Percentiles rank a stretch among this genome's conserved stretches.
phyloP scores from a whole-genome alignment of 2,888 invertebrate genomes.

The Synergus gifuensis region DNA sequence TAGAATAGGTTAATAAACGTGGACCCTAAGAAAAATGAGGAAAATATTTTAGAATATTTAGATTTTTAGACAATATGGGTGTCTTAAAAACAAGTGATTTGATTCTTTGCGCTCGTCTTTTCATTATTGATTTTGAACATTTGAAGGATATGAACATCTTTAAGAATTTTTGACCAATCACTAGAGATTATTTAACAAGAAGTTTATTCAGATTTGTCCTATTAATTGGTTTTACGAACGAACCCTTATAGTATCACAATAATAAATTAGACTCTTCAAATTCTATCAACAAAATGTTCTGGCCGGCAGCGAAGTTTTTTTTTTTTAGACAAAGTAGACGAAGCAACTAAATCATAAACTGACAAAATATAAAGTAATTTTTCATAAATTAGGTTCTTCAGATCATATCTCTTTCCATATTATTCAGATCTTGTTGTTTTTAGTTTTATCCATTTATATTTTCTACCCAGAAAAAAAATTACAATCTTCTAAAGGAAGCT shows the following conservation, averaged over 20 bases:
- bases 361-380: background rate
- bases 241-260: conserved; percentile 57
- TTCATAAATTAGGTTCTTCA: background rate
- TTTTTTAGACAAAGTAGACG: background rate
- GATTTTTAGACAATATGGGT: background rate
- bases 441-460: background rate
- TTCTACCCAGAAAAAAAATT: background rate
- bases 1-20: background rate
- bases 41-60: background rate
- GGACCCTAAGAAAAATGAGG: background rate
- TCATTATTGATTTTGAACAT: background rate
- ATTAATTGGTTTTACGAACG: conserved; percentile 27
- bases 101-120: conserved; percentile 29
- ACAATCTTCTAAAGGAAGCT: background rate
- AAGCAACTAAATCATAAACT: background rate
- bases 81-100: conserved; percentile 26
- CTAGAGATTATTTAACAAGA: background rate
- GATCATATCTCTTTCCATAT: background rate
- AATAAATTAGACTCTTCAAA: conserved; percentile 57
- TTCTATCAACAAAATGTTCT: conserved; percentile 44
- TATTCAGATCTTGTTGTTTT: background rate
- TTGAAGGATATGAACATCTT: background rate
- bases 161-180: background rate
- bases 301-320: conserved; percentile 26
- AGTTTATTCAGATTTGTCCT: background rate